Conservation (phyloP, 2,888 invertebrate species). For the Metallyticus violacea region DNA sequence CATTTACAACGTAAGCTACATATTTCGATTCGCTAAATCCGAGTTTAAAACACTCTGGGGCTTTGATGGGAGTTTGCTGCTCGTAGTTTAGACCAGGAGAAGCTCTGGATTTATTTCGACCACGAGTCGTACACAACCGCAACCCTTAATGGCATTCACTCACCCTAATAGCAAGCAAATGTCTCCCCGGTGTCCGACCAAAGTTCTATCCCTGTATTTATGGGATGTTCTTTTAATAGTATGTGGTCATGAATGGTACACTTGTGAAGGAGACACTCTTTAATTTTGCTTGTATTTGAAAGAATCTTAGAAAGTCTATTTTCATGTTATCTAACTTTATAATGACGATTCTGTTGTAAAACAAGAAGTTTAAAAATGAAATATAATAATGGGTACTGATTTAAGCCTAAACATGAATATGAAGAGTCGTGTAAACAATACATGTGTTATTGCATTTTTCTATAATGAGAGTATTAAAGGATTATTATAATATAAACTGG, state of each 20-base stretch:
- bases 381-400: too few relatives aligned
- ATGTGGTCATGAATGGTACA: too few relatives aligned
- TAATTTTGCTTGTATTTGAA: background rate
- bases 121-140: background rate
- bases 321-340: too few relatives aligned
- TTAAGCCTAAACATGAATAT: too few relatives aligned
- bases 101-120: background rate
- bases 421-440: too few relatives aligned
- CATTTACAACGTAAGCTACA: too few relatives aligned
- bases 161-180: background rate
- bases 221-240: background rate
- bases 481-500: too few relatives aligned
- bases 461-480: too few relatives aligned
- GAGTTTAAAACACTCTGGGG: background rate
- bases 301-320: too few relatives aligned
- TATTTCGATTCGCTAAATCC: background rate
- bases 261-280: background rate
- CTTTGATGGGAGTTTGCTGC: background rate
- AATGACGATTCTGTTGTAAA: too few relatives aligned
- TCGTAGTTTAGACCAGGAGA: background rate
- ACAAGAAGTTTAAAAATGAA: too few relatives aligned
- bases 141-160: background rate
- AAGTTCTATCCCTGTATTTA: background rate
- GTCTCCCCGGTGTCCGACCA: background rate
- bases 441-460: too few relatives aligned